Conservation (phyloP, 2,113 vertebrate species). For the Aphelocoma coerulescens region DNA sequence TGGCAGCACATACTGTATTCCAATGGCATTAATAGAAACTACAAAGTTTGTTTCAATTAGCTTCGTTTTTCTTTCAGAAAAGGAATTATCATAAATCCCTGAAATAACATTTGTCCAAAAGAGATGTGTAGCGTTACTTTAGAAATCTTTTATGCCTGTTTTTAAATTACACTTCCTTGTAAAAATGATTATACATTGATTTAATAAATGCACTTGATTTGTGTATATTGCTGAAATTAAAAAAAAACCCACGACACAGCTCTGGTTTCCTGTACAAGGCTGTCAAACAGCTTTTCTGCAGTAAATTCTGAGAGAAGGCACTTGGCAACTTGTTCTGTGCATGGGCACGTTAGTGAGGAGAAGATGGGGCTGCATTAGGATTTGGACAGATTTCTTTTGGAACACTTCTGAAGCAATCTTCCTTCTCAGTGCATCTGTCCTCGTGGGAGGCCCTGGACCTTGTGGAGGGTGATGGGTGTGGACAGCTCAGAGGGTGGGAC, state of each 20-base stretch:
- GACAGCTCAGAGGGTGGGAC: slow-evolving; percentile 26
- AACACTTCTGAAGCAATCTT: slow-evolving; percentile 9
- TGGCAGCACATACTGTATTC: slow-evolving; percentile 68
- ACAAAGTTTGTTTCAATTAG: slow-evolving; percentile 75
- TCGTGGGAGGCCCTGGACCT: slow-evolving; percentile 13
- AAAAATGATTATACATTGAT: slow-evolving; percentile 67
- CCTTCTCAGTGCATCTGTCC: background rate
- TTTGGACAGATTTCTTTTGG: slow-evolving; percentile 42
- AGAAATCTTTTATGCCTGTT: slow-evolving; percentile 59
- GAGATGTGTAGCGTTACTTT: slow-evolving; percentile 60
- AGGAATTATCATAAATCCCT: slow-evolving; percentile 76
- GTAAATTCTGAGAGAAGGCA: slow-evolving; percentile 43
- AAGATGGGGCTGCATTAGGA: background rate
- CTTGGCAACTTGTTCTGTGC: background rate
- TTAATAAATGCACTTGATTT: slow-evolving; percentile 69
- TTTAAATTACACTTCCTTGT: slow-evolving; percentile 65
- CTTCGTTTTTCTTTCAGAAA: slow-evolving; percentile 71
- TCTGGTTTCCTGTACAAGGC: slow-evolving; percentile 61
- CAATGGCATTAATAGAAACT: slow-evolving; percentile 70
- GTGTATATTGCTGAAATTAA: slow-evolving; percentile 63
- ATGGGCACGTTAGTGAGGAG: background rate
- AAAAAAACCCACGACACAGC: slow-evolving; percentile 32
- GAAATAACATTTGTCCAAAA: slow-evolving; percentile 73
- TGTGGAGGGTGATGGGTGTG: slow-evolving; percentile 27
- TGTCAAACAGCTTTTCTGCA: slow-evolving; percentile 49